phyloP scores from a whole-genome alignment of 2,888 invertebrate genomes.

The Eristalis arbustorum region DNA sequence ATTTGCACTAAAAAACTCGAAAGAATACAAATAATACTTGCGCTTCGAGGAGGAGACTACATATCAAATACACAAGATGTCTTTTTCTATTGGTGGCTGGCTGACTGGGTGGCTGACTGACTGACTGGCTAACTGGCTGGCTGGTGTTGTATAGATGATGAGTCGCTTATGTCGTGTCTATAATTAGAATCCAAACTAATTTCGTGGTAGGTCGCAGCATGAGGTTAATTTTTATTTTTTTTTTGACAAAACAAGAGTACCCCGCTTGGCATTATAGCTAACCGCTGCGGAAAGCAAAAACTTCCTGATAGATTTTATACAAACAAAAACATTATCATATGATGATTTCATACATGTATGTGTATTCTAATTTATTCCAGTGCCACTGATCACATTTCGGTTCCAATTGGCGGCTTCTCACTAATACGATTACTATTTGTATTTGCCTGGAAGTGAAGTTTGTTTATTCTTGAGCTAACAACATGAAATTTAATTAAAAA shows the following conservation, averaged over 20 bases:
- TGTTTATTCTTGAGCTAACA: slow-evolving; percentile 31
- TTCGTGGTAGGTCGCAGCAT: background rate
- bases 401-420: background rate
- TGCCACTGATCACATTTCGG: slow-evolving; percentile 27
- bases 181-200: slow-evolving; percentile 22
- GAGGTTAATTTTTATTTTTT: background rate
- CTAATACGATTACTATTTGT: slow-evolving; percentile 14
- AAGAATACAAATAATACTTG: background rate
- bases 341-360: background rate
- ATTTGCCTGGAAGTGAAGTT: slow-evolving; percentile 21
- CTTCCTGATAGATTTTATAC: background rate
- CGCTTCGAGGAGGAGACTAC: background rate
- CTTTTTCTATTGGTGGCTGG: background rate
- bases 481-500: slow-evolving; percentile 52
- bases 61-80: background rate
- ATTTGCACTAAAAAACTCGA: background rate
- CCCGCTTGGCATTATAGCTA: background rate
- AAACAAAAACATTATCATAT: background rate
- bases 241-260: background rate
- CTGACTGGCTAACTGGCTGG: no score
- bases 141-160: background rate
- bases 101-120: background rate
- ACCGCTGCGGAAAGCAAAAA: background rate
- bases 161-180: slow-evolving; percentile 27
- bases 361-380: slow-evolving; percentile 2